Percentiles rank a stretch among this genome's conserved stretches.
Evolutionary conservation across 2,888 invertebrate genomes (phyloP).

Genomic region (Ophion costatus): DNA sequence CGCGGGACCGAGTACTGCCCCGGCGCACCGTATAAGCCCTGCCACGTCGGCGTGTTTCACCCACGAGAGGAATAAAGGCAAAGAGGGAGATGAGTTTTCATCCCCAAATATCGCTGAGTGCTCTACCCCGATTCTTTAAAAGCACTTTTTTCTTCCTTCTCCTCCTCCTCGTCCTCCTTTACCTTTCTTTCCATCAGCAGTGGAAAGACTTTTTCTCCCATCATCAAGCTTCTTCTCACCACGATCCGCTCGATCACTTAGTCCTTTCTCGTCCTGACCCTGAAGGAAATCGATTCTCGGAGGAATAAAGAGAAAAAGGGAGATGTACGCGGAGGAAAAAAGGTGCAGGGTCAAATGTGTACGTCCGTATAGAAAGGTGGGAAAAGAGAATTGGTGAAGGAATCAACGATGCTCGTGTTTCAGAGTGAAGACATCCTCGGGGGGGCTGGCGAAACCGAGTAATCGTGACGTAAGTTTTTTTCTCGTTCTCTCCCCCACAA

Average conservation of each 20-base stretch:
- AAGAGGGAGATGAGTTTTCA: slow-evolving; percentile 26
- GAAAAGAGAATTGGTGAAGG: background rate
- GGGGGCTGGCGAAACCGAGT: slow-evolving; percentile 29
- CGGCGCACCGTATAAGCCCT: slow-evolving; percentile 14
- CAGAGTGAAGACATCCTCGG: background rate
- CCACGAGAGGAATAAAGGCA: slow-evolving; percentile 4
- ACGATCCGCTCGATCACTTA: slow-evolving; percentile 7
- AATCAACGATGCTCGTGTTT: slow-evolving; percentile 18
- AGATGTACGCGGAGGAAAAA: background rate
- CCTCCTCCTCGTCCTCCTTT: background rate
- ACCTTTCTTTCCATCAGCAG: slow-evolving; percentile 7
- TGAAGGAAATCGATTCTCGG: slow-evolving; percentile 11
- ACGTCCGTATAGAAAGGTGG: no score
- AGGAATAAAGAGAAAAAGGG: background rate
- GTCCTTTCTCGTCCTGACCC: background rate
- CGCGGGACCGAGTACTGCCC: slow-evolving; percentile 2
- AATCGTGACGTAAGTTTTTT: slow-evolving; percentile 55
- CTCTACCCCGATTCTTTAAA: slow-evolving; percentile 59
- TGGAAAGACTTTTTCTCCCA: slow-evolving; percentile 10
- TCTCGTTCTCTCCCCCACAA: slow-evolving; percentile 21
- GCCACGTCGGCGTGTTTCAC: slow-evolving; percentile 17
- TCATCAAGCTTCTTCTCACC: slow-evolving; percentile 18
- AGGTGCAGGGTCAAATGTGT: background rate
- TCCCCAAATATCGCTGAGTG: slow-evolving; percentile 56
- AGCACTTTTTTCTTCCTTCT: slow-evolving; percentile 50